Evolutionary conservation across 2,888 invertebrate genomes (phyloP), one percentile per base, ranked within the genome.

Genomic region (Steinernema carpocapsae): DNA sequence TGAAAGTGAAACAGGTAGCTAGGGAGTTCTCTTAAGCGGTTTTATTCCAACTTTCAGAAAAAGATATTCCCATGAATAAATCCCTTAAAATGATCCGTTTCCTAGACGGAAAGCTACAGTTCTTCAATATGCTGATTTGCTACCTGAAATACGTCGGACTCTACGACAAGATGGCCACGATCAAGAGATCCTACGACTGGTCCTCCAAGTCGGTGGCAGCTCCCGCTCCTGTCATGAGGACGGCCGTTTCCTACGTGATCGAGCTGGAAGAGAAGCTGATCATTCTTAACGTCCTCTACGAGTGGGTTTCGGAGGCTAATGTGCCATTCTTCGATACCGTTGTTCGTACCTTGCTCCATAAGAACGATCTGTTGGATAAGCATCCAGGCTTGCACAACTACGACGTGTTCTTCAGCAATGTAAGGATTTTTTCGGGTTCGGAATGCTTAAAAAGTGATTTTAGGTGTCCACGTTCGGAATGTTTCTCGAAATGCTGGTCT

Each of bases 121-220:
- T 56, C 17, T 24, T 56, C 26, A 26, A 56, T 19, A 56, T 56
- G 56, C 26, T 56, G 6, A 17, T 56, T 7, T 56, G 56, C 56
- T 56, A 26, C 56, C 4, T 56, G 22, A 56, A 56, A 12, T 56
- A 56, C 17, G 17, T 17, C 6, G 56, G 56, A 24, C 12, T 3
- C 22, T 22, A 26, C 56, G 26, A 56, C 26, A 56, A 56, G 56
- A 26, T 56, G n/a, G n/a, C n/a, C n/a, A n/a, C n/a, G n/a, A 14
- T 56, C 10, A n/a, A 19, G n/a, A 14, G n/a, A 14, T 24, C 26
- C 26, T 6, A 7, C 2, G 6, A 19, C 22, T 24, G 22, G n/a
- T n/a, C n/a, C n/a, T n/a, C n/a, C n/a, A n/a, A n/a, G n/a, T n/a
- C n/a, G n/a, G n/a, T n/a, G n/a, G n/a, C n/a, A n/a, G n/a, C n/a